Evolutionary conservation across 2,888 invertebrate species (phyloP).

Genomic region (Xylophagus ater): DNA sequence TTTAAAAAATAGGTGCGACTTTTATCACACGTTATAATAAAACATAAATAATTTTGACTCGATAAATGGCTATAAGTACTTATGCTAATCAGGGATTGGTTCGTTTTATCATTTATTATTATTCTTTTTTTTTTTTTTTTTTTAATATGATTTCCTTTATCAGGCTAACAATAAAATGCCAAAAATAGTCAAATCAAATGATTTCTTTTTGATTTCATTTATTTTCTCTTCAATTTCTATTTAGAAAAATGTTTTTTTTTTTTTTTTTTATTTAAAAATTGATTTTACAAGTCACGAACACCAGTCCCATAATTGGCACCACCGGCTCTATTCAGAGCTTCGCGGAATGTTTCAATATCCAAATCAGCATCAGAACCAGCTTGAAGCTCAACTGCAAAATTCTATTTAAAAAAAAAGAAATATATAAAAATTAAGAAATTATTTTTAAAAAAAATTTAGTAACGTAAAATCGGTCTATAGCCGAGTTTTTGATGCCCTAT

Average conservation of each 20-base stretch:
- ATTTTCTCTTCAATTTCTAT: neutral
- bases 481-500: too few species aligned
- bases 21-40: neutral
- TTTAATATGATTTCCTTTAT: slow-evolving; percentile 1
- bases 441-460: slow-evolving; percentile 8
- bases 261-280: neutral
- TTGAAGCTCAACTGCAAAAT: slow-evolving; percentile 66
- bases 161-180: too few species aligned
- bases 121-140: slow-evolving; percentile 2
- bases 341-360: slow-evolving; percentile 56
- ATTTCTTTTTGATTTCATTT: slow-evolving; percentile 1
- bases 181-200: neutral
- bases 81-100: slow-evolving; percentile 11
- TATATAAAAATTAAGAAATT: slow-evolving; percentile 5
- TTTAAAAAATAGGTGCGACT: neutral
- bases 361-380: slow-evolving; percentile 57
- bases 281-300: slow-evolving; percentile 43
- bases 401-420: slow-evolving; percentile 40
- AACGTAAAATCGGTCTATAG: too few species aligned
- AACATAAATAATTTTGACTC: slow-evolving; percentile 13
- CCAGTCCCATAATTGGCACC: slow-evolving; percentile 76
- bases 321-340: slow-evolving; percentile 58
- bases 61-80: slow-evolving; percentile 14
- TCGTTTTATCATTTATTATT: slow-evolving; percentile 8
- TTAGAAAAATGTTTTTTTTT: neutral